A percentile compares a stretch with the other conserved stretches of the same genome.
Conservation (phyloP, 2,797 vertebrate genomes). For the Chaetodon trifasciatus region DNA sequence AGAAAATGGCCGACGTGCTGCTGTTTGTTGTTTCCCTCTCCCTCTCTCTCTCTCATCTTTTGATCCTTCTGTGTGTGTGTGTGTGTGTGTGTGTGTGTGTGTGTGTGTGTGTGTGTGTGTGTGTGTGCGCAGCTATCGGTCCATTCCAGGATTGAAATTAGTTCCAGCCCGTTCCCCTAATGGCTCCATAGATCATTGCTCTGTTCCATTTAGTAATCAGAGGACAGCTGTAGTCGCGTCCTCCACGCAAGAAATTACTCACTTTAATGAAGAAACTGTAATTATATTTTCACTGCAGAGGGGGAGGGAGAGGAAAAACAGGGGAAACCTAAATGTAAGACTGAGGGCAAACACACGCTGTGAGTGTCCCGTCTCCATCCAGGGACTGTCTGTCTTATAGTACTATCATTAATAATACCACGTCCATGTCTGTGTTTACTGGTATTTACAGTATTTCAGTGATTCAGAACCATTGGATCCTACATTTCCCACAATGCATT, state of each 20-base stretch:
- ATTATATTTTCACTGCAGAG: conserved; percentile 79
- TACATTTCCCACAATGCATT: too few species aligned
- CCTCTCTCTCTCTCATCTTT: conserved; percentile 52
- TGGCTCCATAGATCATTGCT: conserved; percentile 87
- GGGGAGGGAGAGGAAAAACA: conserved; percentile 5
- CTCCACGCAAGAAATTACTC: conserved; percentile 79
- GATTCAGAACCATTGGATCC: too few species aligned
- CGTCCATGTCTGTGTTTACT: too few species aligned
- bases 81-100: conserved; percentile 30
- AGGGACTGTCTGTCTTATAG: background rate
- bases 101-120: conserved; percentile 25
- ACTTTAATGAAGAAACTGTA: conserved; percentile 83
- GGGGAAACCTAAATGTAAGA: conserved; percentile 47
- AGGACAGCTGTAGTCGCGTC: conserved; percentile 81
- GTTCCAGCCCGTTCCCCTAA: conserved; percentile 84
- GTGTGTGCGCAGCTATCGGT: conserved; percentile 50
- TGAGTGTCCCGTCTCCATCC: background rate
- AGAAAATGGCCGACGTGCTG: conserved; percentile 72
- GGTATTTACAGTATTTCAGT: too few species aligned
- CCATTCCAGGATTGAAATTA: conserved; percentile 85
- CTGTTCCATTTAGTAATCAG: conserved; percentile 86
- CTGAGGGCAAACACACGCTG: conserved; percentile 35
- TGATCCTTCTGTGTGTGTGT: conserved; percentile 49
- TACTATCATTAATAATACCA: background rate
- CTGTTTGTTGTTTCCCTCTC: conserved; percentile 58